Evolutionary conservation across 1,140 invertebrate genomes (phyloP).

Genomic region (Drosophila sechellia): DNA sequence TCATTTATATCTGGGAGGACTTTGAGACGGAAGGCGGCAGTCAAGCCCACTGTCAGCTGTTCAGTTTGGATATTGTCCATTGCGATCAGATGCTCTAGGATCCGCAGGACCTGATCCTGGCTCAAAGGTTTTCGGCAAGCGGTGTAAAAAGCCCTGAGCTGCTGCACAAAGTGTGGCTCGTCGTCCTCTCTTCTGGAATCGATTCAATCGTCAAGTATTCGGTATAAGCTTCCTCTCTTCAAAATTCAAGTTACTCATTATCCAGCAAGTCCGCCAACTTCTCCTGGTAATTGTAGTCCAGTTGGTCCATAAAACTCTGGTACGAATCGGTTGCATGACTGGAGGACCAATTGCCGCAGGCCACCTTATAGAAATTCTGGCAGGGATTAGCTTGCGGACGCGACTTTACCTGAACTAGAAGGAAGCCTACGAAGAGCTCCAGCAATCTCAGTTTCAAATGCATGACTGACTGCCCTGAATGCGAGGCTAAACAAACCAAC

Average conservation of each 20-base stretch:
- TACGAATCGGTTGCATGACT: slow-evolving; percentile 8
- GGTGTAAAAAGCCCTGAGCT: slow-evolving; percentile 34
- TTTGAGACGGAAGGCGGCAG: slow-evolving; percentile 10
- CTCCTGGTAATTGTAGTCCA: slow-evolving; percentile 42
- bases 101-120: neutral
- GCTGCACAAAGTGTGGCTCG: slow-evolving; percentile 21
- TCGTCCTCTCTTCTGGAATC: neutral
- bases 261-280: slow-evolving; percentile 37
- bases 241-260: neutral
- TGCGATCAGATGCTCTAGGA: slow-evolving; percentile 19
- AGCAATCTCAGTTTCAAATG: neutral
- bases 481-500: neutral
- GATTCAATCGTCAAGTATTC: too few species aligned
- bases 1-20: neutral
- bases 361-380: slow-evolving; percentile 41
- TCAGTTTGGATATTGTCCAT: neutral
- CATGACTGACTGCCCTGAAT: slow-evolving; percentile 3
- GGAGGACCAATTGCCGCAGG: slow-evolving; percentile 50
- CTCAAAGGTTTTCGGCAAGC: slow-evolving; percentile 32
- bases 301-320: slow-evolving; percentile 22
- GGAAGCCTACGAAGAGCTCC: neutral
- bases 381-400: slow-evolving; percentile 24
- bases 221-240: neutral
- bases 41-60: slow-evolving; percentile 13
- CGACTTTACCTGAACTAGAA: neutral